Evolutionary conservation across 1,140 invertebrate genomes (phyloP).

Genomic region (Solenopsis fugax): DNA sequence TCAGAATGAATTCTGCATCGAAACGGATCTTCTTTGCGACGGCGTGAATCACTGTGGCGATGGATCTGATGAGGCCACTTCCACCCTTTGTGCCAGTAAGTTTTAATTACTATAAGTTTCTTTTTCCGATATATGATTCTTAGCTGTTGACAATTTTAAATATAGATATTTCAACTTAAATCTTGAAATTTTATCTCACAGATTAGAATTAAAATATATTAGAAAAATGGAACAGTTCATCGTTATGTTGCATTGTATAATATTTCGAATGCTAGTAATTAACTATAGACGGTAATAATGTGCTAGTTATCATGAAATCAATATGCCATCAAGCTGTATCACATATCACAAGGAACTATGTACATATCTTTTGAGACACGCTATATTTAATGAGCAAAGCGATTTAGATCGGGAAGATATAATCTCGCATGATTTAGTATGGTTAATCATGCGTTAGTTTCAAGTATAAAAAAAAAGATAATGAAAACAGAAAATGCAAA

Average conservation of each 20-base stretch:
- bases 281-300: conserved; percentile 4
- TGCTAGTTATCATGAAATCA: conserved; percentile 50
- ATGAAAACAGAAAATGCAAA: conserved; percentile 23
- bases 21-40: conserved; percentile 95
- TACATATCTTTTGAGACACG: conserved; percentile 54
- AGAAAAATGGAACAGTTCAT: neutral
- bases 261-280: conserved; percentile 9
- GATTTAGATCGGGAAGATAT: conserved; percentile 57
- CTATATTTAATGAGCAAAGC: conserved; percentile 59
- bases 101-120: conserved; percentile 72
- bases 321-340: conserved; percentile 44
- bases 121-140: neutral
- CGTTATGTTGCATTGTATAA: neutral
- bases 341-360: conserved; percentile 33
- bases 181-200: neutral
- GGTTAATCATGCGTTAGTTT: conserved; percentile 33
- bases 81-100: conserved; percentile 94
- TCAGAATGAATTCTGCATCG: conserved; percentile 95
- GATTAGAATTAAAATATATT: neutral
- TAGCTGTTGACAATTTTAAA: conserved; percentile 1
- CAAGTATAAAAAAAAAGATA: conserved; percentile 48
- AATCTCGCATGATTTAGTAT: conserved; percentile 51
- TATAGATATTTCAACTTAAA: neutral
- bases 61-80: conserved; percentile 94
- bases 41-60: conserved; percentile 97